These are phyloP conservation scores for Chrosomus eos DNA, from an alignment of 2,797 vertebrate species.

Conservation along the genomic window DNA sequence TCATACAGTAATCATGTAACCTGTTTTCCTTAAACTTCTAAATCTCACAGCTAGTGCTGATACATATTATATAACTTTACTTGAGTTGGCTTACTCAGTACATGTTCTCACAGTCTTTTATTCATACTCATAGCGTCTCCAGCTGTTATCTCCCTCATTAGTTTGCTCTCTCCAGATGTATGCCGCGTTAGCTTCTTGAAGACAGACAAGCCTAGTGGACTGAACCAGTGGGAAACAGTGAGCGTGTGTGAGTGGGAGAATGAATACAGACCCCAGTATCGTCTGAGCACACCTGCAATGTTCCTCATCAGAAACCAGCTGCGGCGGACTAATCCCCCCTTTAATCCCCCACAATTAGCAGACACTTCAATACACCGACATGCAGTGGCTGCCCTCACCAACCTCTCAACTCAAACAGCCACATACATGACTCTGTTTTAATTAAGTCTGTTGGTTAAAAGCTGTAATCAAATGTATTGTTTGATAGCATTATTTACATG, in stretches of 20 bases:
- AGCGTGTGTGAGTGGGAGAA: neutral
- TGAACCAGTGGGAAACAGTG: conserved; percentile 4
- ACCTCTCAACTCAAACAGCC: conserved; percentile 17
- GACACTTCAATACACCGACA: conserved; percentile 24
- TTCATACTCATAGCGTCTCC: neutral
- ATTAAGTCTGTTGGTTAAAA: conserved; percentile 14
- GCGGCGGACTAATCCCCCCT: conserved; percentile 60
- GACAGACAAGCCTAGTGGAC: conserved; percentile 33
- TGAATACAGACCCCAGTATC: conserved; percentile 18
- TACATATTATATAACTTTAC: conserved; percentile 26
- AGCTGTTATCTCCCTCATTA: conserved; percentile 37
- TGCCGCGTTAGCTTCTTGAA: neutral
- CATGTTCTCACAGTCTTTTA: neutral
- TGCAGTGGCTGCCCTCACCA: conserved; percentile 26
- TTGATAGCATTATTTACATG: neutral
- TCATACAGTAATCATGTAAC: neutral
- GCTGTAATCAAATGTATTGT: neutral
- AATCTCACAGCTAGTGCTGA: neutral
- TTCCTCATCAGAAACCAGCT: conserved; percentile 62
- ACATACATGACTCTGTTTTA: conserved; percentile 15
- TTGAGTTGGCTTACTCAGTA: neutral
- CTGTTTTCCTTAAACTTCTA: neutral
- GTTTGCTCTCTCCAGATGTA: conserved; percentile 31
- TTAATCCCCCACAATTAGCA: conserved; percentile 51
- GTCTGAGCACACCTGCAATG: conserved; percentile 14